These are phyloP conservation scores for Axea sp. DNA, from an alignment of 2,888 invertebrate genomes.

Conservation along the genomic window DNA sequence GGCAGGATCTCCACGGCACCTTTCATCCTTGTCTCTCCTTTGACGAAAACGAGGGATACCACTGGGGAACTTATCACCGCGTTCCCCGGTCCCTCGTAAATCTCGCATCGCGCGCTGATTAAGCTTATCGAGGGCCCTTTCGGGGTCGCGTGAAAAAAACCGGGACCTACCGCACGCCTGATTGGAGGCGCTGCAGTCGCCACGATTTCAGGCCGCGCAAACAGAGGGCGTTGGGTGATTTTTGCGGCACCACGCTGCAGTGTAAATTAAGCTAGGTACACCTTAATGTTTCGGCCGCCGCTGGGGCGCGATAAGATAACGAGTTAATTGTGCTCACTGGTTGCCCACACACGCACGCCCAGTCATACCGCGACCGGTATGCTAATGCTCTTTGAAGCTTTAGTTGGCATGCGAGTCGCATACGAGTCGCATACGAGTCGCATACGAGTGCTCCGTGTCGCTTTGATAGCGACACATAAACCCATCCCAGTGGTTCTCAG, in stretches of 20 bases:
- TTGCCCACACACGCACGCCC: slow-evolving; percentile 77
- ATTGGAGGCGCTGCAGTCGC: slow-evolving; percentile 35
- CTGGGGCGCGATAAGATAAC: slow-evolving; percentile 78
- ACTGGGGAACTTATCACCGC: slow-evolving; percentile 40
- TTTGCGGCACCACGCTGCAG: slow-evolving; percentile 66
- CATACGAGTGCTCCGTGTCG: slow-evolving; percentile 76
- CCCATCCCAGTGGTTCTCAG: slow-evolving; percentile 76
- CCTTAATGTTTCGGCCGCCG: slow-evolving; percentile 67
- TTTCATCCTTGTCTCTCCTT: neutral
- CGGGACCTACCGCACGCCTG: slow-evolving; percentile 61
- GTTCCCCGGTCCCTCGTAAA: slow-evolving; percentile 54
- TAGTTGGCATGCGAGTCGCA: slow-evolving; percentile 75
- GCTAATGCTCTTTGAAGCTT: slow-evolving; percentile 78
- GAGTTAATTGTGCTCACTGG: slow-evolving; percentile 79
- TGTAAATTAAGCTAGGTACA: slow-evolving; percentile 79
- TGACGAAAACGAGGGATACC: neutral
- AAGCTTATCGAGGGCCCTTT: slow-evolving; percentile 59
- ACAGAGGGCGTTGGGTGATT: slow-evolving; percentile 44
- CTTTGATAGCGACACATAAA: slow-evolving; percentile 78
- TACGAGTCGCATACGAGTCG: slow-evolving; percentile 75
- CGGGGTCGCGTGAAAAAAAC: slow-evolving; percentile 57
- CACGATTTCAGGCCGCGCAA: neutral
- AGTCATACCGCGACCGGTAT: slow-evolving; percentile 77
- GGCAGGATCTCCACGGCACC: slow-evolving; percentile 2
- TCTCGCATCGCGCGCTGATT: slow-evolving; percentile 62